Evolutionary conservation across 2,888 invertebrate genomes (phyloP).

Genomic region (Deroplatys truncata): DNA sequence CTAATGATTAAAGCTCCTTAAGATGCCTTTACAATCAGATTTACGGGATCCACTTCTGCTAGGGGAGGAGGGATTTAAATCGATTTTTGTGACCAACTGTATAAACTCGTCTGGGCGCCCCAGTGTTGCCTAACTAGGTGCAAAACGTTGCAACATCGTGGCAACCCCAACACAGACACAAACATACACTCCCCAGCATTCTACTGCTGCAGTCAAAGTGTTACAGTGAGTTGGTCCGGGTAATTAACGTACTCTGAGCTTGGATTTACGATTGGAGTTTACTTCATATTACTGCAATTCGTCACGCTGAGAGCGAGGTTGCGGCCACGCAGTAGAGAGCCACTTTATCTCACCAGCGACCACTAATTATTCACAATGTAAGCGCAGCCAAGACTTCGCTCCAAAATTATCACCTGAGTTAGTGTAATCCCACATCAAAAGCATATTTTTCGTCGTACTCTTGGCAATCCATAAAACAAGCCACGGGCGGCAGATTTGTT

Average conservation of each 20-base stretch:
- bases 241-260: neutral
- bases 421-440: neutral
- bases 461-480: neutral
- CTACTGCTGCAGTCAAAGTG: neutral
- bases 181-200: too few species aligned
- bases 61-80: neutral
- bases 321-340: neutral
- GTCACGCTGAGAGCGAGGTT: neutral
- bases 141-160: neutral
- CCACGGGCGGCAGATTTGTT: neutral
- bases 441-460: neutral
- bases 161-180: too few species aligned
- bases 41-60: too few species aligned
- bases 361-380: neutral
- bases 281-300: slow-evolving; percentile 11
- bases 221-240: neutral
- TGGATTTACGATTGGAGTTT: slow-evolving; percentile 3
- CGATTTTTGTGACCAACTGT: neutral
- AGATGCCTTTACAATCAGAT: too few species aligned
- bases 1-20: too few species aligned
- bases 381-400: neutral
- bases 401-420: neutral
- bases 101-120: neutral
- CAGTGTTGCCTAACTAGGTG: neutral
- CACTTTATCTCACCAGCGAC: neutral